Evolutionary conservation across 2,888 invertebrate genomes (phyloP).

Genomic region (Dicyrtomina minuta): DNA sequence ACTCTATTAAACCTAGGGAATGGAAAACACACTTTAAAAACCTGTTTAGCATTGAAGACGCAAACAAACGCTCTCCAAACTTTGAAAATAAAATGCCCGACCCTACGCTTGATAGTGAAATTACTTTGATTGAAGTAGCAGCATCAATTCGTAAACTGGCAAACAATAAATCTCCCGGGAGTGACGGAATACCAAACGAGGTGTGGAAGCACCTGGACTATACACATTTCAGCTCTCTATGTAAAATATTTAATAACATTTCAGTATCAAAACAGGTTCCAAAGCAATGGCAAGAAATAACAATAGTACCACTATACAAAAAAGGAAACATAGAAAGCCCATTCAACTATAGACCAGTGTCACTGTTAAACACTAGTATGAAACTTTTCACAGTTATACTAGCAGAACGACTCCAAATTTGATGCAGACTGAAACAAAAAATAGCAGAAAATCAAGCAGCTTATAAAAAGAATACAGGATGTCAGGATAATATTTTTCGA

Average conservation of each 20-base stretch:
- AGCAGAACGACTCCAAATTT: neutral
- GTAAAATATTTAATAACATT: too few species aligned
- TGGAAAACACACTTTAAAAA: too few species aligned
- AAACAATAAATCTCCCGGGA: too few species aligned
- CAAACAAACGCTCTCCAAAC: neutral
- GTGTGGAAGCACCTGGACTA: too few species aligned
- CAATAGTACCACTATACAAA: conserved; percentile 8
- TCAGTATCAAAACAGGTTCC: too few species aligned
- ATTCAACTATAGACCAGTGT: conserved; percentile 16
- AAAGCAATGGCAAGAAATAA: too few species aligned
- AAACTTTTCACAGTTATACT: conserved; percentile 13
- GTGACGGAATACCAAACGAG: too few species aligned
- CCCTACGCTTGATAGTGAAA: neutral
- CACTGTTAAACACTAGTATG: neutral
- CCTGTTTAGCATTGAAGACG: too few species aligned
- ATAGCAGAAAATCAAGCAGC: conserved; percentile 20
- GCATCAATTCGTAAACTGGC: neutral
- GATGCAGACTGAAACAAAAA: neutral
- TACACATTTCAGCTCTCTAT: neutral
- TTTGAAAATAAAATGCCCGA: neutral
- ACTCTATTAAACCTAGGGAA: too few species aligned
- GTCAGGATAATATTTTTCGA: too few species aligned
- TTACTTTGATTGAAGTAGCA: neutral
- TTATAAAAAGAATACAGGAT: too few species aligned
- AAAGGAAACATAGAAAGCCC: neutral